Percentiles rank a stretch among this genome's conserved stretches.
phyloP scores from a whole-genome alignment of 2,113 vertebrate species.

The Monopterus albus region DNA sequence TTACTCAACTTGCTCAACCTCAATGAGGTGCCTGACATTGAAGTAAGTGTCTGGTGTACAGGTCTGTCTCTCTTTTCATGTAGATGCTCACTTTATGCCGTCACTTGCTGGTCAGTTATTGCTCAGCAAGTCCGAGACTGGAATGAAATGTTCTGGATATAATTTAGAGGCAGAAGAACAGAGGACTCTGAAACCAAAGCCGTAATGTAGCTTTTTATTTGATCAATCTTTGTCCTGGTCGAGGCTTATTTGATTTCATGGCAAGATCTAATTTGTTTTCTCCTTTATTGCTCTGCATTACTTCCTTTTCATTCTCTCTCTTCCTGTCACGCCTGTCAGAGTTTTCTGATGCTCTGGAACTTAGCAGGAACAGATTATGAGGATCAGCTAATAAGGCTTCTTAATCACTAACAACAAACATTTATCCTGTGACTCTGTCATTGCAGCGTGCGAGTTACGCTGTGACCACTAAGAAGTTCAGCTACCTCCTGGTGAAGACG shows the following conservation, averaged over 20 bases:
- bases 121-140: not conserved
- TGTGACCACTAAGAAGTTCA: conserved; percentile 93
- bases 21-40: conserved; percentile 92
- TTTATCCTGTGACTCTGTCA: not conserved
- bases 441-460: conserved; percentile 87
- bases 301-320: not conserved
- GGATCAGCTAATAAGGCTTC: not conserved
- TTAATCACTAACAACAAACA: not conserved
- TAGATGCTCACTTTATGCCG: not conserved
- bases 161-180: not conserved
- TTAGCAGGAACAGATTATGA: not conserved
- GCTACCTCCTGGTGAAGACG: conserved; percentile 94
- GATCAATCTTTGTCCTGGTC: conserved; percentile 16
- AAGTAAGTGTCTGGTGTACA: conserved; percentile 79
- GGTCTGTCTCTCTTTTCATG: not conserved
- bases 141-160: not conserved
- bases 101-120: not conserved
- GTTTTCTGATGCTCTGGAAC: not conserved
- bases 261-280: conserved; percentile 5
- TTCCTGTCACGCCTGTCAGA: conserved; percentile 1
- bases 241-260: conserved; percentile 42
- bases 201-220: conserved; percentile 22
- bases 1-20: conserved; percentile 92
- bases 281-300: not conserved
- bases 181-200: not conserved